Conservation (phyloP, 2,113 vertebrate genomes). For the Axis porcinus region DNA sequence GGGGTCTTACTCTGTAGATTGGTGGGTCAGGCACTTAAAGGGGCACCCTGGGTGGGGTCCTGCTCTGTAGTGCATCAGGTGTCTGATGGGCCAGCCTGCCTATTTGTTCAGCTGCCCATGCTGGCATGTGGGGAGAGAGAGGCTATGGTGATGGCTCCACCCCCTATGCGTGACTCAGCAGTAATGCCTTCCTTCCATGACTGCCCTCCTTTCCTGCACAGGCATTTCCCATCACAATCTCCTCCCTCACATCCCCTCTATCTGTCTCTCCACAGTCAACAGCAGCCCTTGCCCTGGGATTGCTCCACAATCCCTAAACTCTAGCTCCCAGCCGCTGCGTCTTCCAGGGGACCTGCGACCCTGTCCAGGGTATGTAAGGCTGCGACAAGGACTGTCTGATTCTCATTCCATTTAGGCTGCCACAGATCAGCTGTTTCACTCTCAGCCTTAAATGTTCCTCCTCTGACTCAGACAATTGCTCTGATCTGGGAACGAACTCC, state of each 20-base stretch:
- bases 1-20: not conserved
- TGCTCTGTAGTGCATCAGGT: not conserved
- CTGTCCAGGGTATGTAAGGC: not conserved
- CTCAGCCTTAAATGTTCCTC: not conserved
- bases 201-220: not conserved
- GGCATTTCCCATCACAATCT: not conserved
- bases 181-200: not conserved
- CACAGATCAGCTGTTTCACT: not conserved
- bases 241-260: not conserved
- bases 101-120: not conserved
- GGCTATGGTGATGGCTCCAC: not conserved
- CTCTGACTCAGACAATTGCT: not conserved
- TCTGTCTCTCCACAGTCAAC: not conserved
- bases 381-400: not conserved
- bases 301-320: not conserved
- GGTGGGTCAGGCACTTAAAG: not conserved
- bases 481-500: not conserved
- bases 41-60: not conserved
- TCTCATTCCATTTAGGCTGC: not conserved
- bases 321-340: not conserved
- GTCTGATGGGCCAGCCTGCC: not conserved
- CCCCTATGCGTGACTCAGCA: not conserved
- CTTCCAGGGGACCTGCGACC: not conserved
- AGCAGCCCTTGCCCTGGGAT: not conserved
- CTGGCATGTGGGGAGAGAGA: not conserved